Conservation (phyloP, 2,113 vertebrate species). For the Prunella himalayana region DNA sequence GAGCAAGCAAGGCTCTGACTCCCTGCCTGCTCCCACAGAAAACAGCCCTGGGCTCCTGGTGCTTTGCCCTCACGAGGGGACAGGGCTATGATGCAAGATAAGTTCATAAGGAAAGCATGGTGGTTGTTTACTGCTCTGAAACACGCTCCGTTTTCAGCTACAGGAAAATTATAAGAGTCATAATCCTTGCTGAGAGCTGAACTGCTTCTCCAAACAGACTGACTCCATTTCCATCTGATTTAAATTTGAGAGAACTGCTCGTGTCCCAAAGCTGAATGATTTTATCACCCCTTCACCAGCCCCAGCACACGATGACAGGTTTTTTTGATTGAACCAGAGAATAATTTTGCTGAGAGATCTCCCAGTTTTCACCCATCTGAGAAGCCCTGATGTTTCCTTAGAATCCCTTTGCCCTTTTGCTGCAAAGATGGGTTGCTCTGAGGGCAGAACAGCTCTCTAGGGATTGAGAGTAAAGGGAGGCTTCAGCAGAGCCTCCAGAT, state of each 20-base stretch:
- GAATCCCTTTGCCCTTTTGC: neutral
- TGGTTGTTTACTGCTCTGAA: neutral
- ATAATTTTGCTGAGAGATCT: slow-evolving; percentile 8
- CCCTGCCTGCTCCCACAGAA: neutral
- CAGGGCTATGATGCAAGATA: neutral
- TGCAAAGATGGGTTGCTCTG: neutral
- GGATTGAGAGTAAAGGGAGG: neutral
- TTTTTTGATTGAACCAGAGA: neutral
- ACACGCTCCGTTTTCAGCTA: neutral
- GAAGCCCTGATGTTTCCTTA: slow-evolving; percentile 6
- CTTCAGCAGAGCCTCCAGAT: neutral
- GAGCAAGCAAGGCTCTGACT: neutral
- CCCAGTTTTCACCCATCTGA: slow-evolving; percentile 15
- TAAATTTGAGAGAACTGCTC: slow-evolving; percentile 11
- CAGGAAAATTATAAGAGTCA: neutral
- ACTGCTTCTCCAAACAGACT: slow-evolving; percentile 24
- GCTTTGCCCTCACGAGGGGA: neutral
- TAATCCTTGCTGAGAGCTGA: neutral
- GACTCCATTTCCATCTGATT: slow-evolving; percentile 47
- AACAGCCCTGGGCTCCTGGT: neutral
- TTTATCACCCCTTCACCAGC: slow-evolving; percentile 56
- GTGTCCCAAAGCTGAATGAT: slow-evolving; percentile 43
- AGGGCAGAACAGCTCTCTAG: neutral
- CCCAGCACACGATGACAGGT: slow-evolving; percentile 31
- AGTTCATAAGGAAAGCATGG: neutral